Evolutionary conservation across 2,888 invertebrate genomes (phyloP).

Genomic region (Bembecia ichneumoniformis): DNA sequence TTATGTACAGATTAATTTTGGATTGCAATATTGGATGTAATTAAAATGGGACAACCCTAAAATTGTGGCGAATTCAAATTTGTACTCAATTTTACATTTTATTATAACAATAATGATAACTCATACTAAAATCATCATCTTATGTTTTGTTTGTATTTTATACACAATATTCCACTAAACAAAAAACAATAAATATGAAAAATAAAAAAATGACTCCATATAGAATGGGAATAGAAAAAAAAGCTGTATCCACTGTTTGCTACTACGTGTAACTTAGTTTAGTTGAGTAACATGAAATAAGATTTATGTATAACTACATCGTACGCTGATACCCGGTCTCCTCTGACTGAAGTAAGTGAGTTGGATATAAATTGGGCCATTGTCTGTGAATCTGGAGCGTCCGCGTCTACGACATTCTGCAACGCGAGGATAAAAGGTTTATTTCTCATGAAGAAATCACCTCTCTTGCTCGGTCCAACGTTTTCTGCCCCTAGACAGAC

Average conservation of each 20-base stretch:
- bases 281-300: neutral
- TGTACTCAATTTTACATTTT: too few relatives aligned
- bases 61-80: too few relatives aligned
- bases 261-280: neutral
- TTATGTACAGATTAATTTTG: too few relatives aligned
- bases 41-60: too few relatives aligned
- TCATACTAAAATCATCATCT: too few relatives aligned
- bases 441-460: slow-evolving; percentile 16
- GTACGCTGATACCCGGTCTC: slow-evolving; percentile 35
- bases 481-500: slow-evolving; percentile 20
- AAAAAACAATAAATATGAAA: neutral
- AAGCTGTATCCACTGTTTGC: too few relatives aligned
- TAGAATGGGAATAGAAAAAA: too few relatives aligned
- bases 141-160: too few relatives aligned
- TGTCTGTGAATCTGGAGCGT: slow-evolving; percentile 70
- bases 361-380: slow-evolving; percentile 72
- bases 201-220: too few relatives aligned
- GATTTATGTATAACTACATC: neutral
- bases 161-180: too few relatives aligned
- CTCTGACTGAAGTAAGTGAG: slow-evolving; percentile 64
- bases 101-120: too few relatives aligned
- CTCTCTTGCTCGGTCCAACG: slow-evolving; percentile 22
- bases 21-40: too few relatives aligned
- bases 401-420: slow-evolving; percentile 53
- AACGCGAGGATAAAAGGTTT: slow-evolving; percentile 36